These are phyloP conservation scores for Tetranychus truncatus DNA, from an alignment of 2,888 invertebrate genomes.

Conservation along the genomic window DNA sequence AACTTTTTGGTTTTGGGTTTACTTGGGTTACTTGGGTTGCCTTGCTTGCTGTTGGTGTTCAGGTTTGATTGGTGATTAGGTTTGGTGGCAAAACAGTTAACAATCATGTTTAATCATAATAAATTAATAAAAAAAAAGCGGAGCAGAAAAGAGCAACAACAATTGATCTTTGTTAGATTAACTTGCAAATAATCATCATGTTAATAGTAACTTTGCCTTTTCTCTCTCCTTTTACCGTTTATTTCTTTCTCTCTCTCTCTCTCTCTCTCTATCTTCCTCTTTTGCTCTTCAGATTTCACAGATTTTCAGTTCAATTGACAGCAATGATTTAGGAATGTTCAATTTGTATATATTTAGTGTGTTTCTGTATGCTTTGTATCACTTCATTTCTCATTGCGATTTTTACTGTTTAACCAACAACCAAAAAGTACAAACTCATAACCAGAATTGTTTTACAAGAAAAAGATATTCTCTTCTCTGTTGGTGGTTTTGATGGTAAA, in stretches of 20 bases:
- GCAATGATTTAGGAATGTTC: neutral
- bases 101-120: too few species aligned
- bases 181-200: neutral
- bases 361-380: neutral
- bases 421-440: too few species aligned
- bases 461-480: too few species aligned
- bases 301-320: neutral
- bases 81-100: too few species aligned
- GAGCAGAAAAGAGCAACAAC: too few species aligned
- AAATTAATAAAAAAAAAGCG: too few species aligned
- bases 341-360: neutral
- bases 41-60: too few species aligned
- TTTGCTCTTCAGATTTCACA: neutral
- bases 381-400: neutral
- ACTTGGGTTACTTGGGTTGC: too few species aligned
- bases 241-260: neutral
- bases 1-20: too few species aligned
- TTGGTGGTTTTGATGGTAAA: neutral
- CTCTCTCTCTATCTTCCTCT: slow-evolving; percentile 1
- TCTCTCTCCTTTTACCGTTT: neutral
- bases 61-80: too few species aligned
- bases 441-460: too few species aligned
- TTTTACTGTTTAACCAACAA: neutral
- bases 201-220: neutral
- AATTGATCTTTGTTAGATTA: neutral